Conservation (phyloP, 2,797 vertebrate species). For the Coracias cyanogaster region DNA sequence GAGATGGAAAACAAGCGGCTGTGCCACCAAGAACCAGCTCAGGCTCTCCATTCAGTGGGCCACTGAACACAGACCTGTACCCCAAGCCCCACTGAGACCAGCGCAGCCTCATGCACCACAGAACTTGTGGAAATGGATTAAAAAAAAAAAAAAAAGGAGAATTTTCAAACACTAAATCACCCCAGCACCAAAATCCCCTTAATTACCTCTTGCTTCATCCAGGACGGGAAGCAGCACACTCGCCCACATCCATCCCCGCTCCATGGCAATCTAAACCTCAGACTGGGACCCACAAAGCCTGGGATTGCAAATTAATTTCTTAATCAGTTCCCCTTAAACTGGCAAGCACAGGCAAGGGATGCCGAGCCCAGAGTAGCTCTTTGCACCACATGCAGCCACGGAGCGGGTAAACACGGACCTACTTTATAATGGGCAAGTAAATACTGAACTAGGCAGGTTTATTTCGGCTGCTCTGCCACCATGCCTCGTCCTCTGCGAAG, state of each 20-base stretch:
- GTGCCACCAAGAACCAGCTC: accelerated
- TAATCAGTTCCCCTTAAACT: neutral
- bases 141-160: neutral
- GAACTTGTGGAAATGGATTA: accelerated
- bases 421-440: neutral
- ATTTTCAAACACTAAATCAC: neutral
- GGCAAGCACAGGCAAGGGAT: neutral
- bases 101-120: accelerated
- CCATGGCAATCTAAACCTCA: neutral
- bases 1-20: neutral
- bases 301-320: neutral
- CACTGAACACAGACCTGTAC: accelerated
- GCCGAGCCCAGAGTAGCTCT: neutral
- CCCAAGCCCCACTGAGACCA: accelerated
- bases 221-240: neutral
- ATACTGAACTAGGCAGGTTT: slow-evolving; percentile 32
- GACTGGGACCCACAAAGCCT: neutral
- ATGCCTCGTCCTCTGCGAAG: neutral
- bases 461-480: neutral
- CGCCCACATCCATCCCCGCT: neutral
- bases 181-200: neutral
- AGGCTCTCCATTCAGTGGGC: neutral
- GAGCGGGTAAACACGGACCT: neutral
- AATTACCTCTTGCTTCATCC: neutral
- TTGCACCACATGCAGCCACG: accelerated